Conservation (phyloP, 2,888 invertebrate genomes). For the Temnothorax unifasciatus region DNA sequence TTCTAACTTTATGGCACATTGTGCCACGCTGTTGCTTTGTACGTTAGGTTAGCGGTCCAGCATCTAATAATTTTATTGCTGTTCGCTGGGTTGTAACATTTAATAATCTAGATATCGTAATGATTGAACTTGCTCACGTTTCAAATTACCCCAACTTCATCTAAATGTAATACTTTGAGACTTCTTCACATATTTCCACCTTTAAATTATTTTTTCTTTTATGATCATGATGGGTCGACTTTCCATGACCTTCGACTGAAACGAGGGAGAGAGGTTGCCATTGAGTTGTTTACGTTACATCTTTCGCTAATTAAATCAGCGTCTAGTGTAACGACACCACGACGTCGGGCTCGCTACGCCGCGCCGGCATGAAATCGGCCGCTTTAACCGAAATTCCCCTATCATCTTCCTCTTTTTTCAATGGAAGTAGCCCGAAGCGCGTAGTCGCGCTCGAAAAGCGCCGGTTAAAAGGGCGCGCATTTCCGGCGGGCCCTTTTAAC, state of each 20-base stretch:
- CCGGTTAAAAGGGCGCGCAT: slow-evolving; percentile 50
- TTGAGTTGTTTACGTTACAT: slow-evolving; percentile 66
- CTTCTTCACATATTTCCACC: background rate
- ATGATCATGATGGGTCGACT: background rate
- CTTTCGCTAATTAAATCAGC: slow-evolving; percentile 64
- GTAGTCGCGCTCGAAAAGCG: slow-evolving; percentile 61
- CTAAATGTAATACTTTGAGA: background rate
- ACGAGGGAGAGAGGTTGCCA: slow-evolving; percentile 26
- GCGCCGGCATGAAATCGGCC: slow-evolving; percentile 22
- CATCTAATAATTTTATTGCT: no score
- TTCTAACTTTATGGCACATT: no score
- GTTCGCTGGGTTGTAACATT: no score
- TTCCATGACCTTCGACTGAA: slow-evolving; percentile 12
- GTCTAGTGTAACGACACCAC: slow-evolving; percentile 66
- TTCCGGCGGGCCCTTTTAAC: slow-evolving; percentile 42
- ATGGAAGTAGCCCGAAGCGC: slow-evolving; percentile 66
- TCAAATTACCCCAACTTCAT: no score
- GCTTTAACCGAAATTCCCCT: slow-evolving; percentile 2
- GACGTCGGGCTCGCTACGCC: slow-evolving; percentile 10
- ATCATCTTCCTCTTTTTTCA: slow-evolving; percentile 24
- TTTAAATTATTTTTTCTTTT: background rate
- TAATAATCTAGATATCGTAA: no score
- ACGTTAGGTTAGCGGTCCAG: no score
- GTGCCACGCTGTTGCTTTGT: no score
- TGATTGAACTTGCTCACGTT: no score